These are phyloP conservation scores for Acipenser transmontanus DNA, from an alignment of 2,797 vertebrate species.

Conservation along the genomic window DNA sequence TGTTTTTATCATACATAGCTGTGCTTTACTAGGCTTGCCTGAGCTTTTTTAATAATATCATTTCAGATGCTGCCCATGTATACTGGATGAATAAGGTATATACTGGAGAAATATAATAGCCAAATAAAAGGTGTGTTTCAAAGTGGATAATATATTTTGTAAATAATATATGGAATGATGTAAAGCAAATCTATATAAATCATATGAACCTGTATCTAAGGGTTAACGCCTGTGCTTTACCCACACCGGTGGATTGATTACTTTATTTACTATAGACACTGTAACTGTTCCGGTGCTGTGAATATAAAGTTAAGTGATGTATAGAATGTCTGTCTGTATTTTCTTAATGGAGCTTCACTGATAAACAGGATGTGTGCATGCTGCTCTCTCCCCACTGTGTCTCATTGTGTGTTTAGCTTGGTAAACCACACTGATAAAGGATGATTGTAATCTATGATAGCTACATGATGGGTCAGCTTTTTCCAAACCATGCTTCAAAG, in stretches of 20 bases:
- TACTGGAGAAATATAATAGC: too few species aligned
- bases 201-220: too few species aligned
- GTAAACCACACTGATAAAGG: constrained; percentile 1
- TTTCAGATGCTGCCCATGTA: too few species aligned
- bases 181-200: too few species aligned
- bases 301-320: constrained; percentile 2
- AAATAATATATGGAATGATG: too few species aligned
- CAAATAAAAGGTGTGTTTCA: too few species aligned
- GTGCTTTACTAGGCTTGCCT: too few species aligned
- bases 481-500: constrained; percentile 11
- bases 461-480: constrained; percentile 7
- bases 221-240: background rate
- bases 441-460: constrained; percentile 11
- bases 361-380: background rate
- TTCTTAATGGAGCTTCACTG: background rate
- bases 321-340: constrained; percentile 2
- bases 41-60: too few species aligned
- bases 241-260: background rate
- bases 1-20: too few species aligned
- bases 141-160: too few species aligned
- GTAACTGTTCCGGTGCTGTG: background rate
- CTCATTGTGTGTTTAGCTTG: background rate
- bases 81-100: too few species aligned
- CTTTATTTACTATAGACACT: constrained; percentile 1
- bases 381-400: background rate